phyloP scores from a whole-genome alignment of 1,140 invertebrate genomes.

The Theocolax elegans region DNA sequence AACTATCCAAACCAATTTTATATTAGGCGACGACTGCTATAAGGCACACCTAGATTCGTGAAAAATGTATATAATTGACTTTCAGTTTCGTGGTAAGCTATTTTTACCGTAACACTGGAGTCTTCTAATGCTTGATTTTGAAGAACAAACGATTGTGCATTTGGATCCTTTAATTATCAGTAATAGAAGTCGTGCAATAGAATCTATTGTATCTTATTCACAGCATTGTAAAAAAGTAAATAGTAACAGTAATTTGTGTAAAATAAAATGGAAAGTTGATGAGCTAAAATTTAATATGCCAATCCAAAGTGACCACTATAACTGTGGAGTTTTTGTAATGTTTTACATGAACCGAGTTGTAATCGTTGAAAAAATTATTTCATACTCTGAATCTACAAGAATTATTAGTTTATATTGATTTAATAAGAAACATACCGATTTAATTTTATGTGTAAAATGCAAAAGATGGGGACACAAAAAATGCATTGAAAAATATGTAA shows the following conservation, averaged over 20 bases:
- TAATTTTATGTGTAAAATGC: neutral
- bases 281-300: too few species aligned
- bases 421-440: neutral
- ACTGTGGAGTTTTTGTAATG: too few species aligned
- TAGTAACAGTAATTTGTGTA: neutral
- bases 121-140: neutral
- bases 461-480: neutral
- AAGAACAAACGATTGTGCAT: neutral
- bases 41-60: neutral
- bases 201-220: neutral
- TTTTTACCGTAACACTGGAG: neutral
- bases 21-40: too few species aligned
- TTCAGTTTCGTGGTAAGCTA: neutral
- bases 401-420: neutral
- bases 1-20: neutral
- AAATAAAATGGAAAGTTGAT: neutral
- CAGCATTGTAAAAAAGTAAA: neutral
- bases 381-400: too few species aligned
- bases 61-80: neutral
- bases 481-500: neutral
- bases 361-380: too few species aligned
- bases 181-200: too few species aligned
- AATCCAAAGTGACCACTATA: too few species aligned
- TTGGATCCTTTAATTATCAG: too few species aligned
- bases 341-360: too few species aligned